Evolutionary conservation across 2,888 invertebrate species (phyloP), one percentile per base, ranked within the genome.

Genomic region (Scaptomyza polygonia): DNA sequence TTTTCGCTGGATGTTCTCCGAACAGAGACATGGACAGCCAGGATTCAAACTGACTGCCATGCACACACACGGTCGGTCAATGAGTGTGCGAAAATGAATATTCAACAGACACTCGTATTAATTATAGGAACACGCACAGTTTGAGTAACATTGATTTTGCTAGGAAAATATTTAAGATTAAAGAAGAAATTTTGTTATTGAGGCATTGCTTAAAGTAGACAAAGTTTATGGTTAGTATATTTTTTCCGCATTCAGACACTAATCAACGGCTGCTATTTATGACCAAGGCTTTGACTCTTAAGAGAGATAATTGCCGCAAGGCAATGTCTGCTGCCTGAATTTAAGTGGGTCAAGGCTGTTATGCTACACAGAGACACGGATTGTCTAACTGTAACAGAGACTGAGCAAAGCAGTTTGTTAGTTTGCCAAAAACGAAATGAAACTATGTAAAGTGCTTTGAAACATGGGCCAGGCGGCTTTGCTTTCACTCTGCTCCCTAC

Each of bases 231-330:
- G 21, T 21, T 21, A 21, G 3, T 21, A 21, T 21, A 21, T 21
- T 21, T n/a, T n/a, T n/a, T n/a, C 18, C 43, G 25, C 39, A 16
- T 29, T 16, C 56, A 43, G 62, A 30, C 59, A 68, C 76, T 79
- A 86, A 88, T 75, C 71, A 86, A 66, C 74, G 51, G 36, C 52
- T 43, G 47, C 57, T 79, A 76, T 79, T 83, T 82, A 84, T 72
- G 57, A 29, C 18, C 18, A 42, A 30, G 12, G 47, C 40, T 32
- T n/a, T 14, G 18, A 18, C 36, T 18, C 30, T 34, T n/a, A n/a
- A n/a, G n/a, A n/a, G n/a, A 25, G 25, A 25, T 25, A 25, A 25
- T 11, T 5, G 59, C 64, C 53, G 27, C 61, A 52, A 34, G 47
- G 54, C 67, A 44, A 27, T 49, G 58, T 44, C 53, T 64, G 63